Conservation (phyloP, 2,797 vertebrate species). For the Hoplostethus atlanticus region DNA sequence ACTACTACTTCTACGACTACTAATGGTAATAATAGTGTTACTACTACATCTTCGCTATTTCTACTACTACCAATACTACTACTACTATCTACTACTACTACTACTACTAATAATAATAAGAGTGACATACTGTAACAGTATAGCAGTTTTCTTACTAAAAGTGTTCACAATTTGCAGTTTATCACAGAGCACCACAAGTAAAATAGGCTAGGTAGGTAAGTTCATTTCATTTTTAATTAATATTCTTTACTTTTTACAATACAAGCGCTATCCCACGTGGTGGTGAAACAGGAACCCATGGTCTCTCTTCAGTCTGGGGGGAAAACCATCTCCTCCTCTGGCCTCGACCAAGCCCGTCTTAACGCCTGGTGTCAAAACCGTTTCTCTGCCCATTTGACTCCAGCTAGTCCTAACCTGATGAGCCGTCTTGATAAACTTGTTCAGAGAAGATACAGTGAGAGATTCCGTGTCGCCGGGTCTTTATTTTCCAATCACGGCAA, state of each 20-base stretch:
- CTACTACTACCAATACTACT: no score
- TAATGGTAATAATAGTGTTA: no score
- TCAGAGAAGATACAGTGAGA: conserved; percentile 34
- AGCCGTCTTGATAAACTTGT: conserved; percentile 74
- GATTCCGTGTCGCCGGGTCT: conserved; percentile 40
- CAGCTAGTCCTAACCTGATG: conserved; percentile 56
- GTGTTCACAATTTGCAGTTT: not conserved
- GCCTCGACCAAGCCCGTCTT: no score
- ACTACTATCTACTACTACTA: no score
- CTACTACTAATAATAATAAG: no score
- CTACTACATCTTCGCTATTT: no score
- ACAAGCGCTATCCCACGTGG: not conserved
- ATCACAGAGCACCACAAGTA: not conserved
- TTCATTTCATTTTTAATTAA: not conserved
- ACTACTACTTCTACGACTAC: no score
- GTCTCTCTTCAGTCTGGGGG: no score
- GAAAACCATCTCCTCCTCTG: no score
- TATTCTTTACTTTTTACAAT: not conserved
- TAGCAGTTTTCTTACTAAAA: not conserved
- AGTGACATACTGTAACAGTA: no score
- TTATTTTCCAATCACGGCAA: conserved; percentile 71
- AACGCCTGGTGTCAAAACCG: conserved; percentile 16
- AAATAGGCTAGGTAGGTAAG: not conserved
- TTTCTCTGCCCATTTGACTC: conserved; percentile 31
- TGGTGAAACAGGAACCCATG: conserved; percentile 4